A percentile compares a stretch with the other conserved stretches of the same genome.
Conservation (phyloP, 2,888 invertebrate genomes). For the Vanessa cardui region DNA sequence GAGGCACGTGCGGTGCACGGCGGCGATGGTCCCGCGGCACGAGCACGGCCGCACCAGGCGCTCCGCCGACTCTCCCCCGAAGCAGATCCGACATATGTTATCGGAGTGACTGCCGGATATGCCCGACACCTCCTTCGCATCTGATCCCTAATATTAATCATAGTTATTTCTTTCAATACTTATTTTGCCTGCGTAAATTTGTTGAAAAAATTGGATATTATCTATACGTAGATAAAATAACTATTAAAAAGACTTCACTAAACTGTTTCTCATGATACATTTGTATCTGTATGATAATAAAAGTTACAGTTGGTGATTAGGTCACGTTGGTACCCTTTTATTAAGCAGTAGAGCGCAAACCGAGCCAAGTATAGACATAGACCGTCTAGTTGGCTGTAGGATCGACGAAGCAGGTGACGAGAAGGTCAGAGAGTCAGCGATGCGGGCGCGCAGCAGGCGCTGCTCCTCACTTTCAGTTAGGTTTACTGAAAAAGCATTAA, state of each 20-base stretch:
- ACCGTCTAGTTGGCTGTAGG: constrained; percentile 59
- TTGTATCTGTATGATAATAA: not conserved
- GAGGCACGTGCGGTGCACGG: constrained; percentile 75
- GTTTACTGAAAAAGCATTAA: constrained; percentile 36
- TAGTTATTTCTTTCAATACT: not conserved
- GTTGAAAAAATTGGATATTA: no score
- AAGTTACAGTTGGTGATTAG: no score
- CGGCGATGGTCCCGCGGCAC: constrained; percentile 76
- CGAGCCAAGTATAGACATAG: constrained; percentile 72
- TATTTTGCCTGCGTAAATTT: no score
- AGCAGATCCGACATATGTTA: constrained; percentile 77
- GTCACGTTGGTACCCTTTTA: constrained; percentile 58
- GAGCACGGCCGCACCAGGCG: constrained; percentile 75
- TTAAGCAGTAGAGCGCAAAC: constrained; percentile 73
- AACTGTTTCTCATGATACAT: not conserved
- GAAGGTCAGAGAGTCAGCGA: constrained; percentile 65
- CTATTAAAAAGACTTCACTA: not conserved
- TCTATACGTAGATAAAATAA: no score
- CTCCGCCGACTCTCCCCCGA: constrained; percentile 75
- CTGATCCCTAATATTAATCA: constrained; percentile 47
- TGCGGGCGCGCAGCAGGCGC: constrained; percentile 54
- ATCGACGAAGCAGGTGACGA: constrained; percentile 65
- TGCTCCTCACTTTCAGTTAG: constrained; percentile 55
- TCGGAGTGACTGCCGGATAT: constrained; percentile 60
- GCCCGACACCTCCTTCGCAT: constrained; percentile 59